Evolutionary conservation across 2,113 vertebrate genomes (phyloP), one percentile per base, ranked within the genome.

Genomic region (Paradoxurus hermaphroditus): DNA sequence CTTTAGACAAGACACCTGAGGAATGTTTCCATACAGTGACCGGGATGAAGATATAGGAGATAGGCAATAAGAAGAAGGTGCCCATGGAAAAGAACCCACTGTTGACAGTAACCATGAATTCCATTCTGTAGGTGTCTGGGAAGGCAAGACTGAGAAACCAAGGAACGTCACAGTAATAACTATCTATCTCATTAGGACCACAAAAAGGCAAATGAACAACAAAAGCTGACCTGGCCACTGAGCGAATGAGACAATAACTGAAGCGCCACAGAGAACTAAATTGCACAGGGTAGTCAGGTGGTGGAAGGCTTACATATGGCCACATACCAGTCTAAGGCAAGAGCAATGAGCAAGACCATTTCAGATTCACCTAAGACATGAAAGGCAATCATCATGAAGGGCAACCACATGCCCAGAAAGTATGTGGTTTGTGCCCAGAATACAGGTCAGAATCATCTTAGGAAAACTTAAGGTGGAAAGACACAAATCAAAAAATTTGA

Each of bases 41-140:
- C n/a, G n/a, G n/a, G n/a, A 98, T 98, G 44, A 94, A 87, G 29
- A 92, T 34, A 11, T 98, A 98, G 34, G 98, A 98, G 36, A 97
- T 10, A 18, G 98, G 63, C 65, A 98, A 2, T 13, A 97, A 81
- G 25, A 96, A 72, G 59, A 98, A 98, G 7, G 92, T 93, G 14
- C 46, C 67, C 2, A 63, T 67, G 3, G 98, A 97, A 88, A 98
- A 88, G 68, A 98, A 94, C 2, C 98, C 97, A 96, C 97, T 98
- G 59, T 94, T 98, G 75, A 92, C 95, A 70, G 87, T 89, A 31
- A 98, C 95, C 73, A 97, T 73, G 21, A 98, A 94, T 15, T 98
- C 94, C 62, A 97, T 73, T 36, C 63, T 92, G 5, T 90, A 88
- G 5, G 89, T 91, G 4, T 95, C 96, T 31, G 4, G 21, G 41